Evolutionary conservation across 2,113 vertebrate genomes (phyloP).

Genomic region (Phasianus colchicus): DNA sequence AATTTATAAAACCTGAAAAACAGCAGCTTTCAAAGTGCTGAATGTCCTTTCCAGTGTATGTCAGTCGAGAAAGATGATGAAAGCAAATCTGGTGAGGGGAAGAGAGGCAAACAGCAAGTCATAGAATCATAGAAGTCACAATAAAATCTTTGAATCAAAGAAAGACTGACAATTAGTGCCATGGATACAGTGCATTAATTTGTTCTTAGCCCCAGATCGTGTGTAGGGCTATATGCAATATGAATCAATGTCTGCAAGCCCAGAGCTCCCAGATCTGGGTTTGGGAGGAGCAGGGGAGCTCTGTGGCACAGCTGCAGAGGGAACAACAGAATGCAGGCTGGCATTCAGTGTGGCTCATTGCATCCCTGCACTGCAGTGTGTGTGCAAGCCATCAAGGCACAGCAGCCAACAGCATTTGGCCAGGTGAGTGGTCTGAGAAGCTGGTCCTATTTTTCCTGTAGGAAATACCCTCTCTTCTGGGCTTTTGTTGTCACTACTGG

Average conservation of each 20-base stretch:
- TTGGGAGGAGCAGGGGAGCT: not conserved
- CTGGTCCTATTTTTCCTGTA: not conserved
- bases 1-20: constrained; percentile 55
- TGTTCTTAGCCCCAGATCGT: not conserved
- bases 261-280: not conserved
- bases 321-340: fast-evolving
- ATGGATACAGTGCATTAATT: not conserved
- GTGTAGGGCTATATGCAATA: not conserved
- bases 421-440: not conserved
- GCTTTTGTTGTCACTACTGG: not conserved
- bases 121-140: not conserved
- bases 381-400: not conserved
- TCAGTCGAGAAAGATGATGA: not conserved
- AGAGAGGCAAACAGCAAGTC: not conserved
- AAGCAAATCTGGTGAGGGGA: not conserved
- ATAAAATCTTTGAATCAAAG: not conserved
- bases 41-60: not conserved
- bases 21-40: constrained; percentile 38
- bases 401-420: not conserved
- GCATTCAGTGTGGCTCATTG: fast-evolving
- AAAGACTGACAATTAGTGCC: not conserved
- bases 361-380: fast-evolving
- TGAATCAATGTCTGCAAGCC: not conserved
- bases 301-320: fast-evolving
- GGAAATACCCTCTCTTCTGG: not conserved